These are phyloP conservation scores for Sebastes schlegelii DNA, from an alignment of 2,113 vertebrate species.

Conservation along the genomic window DNA sequence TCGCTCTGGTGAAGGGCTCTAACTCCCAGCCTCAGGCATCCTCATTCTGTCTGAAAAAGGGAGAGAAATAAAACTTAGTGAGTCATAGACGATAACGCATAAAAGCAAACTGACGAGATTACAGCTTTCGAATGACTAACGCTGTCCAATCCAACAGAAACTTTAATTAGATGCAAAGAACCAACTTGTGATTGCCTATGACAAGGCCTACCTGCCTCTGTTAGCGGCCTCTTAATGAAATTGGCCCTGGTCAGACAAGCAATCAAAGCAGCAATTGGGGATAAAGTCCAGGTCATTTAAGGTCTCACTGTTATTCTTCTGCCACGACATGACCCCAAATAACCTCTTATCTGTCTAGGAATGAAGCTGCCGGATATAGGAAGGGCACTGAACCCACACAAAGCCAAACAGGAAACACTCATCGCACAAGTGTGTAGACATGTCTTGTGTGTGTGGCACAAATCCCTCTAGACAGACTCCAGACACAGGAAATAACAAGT, in stretches of 20 bases:
- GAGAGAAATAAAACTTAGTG: constrained; percentile 5
- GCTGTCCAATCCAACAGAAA: constrained; percentile 5
- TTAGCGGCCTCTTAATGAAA: neutral
- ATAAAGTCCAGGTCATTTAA: neutral
- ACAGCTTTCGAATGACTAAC: constrained; percentile 2
- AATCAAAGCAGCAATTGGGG: constrained; percentile 1
- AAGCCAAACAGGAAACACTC: constrained; percentile 58
- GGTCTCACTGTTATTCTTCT: neutral
- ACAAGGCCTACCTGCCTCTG: neutral
- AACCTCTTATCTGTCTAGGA: constrained; percentile 37
- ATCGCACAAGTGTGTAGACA: neutral
- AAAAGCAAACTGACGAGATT: constrained; percentile 7
- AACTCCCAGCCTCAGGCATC: constrained; percentile 76
- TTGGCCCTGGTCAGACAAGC: neutral
- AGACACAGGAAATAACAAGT: constrained; percentile 22
- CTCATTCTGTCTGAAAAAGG: constrained; percentile 65
- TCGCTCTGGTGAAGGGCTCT: constrained; percentile 59
- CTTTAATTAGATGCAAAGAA: constrained; percentile 3
- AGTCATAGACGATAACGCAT: neutral
- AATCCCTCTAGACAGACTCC: constrained; percentile 16
- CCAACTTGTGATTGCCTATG: neutral
- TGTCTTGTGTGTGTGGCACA: neutral
- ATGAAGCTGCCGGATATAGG: constrained; percentile 29
- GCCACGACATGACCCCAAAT: constrained; percentile 7
- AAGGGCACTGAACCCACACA: constrained; percentile 31